Base-by-base conservation (phyloP, 2,797 vertebrate genomes). In the Sebastes melanostomus region DNA sequence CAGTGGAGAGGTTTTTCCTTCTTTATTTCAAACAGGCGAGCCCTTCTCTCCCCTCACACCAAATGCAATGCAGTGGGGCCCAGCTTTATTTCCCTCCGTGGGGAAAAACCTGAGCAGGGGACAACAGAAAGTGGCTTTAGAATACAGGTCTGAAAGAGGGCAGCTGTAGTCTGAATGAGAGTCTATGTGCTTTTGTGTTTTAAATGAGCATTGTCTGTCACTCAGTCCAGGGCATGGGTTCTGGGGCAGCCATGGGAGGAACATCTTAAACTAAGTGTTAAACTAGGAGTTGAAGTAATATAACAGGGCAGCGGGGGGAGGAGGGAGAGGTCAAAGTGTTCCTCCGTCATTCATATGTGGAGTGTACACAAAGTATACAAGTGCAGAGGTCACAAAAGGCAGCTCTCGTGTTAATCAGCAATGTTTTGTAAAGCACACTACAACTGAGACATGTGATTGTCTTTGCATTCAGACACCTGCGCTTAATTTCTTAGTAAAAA, bases 141-240 rank as follows among this genome's bases (percentile, higher is more conserved):
- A 98, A 96, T 85, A 71, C 88, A 80, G 80, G 91, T 95, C 93
- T 98, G 96, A 98, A 98, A 97, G 97, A 97, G 96, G 96, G 97
- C 97, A 98, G 97, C 97, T 99, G 97, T 96, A 97, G 95, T 94
- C 92, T 98, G 97, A 99, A 98, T 97, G 95, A 96, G 86, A 96
- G 95, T 97, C 97, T 95, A 94, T 96, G 94, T 96, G 96, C 97
- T 97, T 92, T 98, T 98, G 98, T 99, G 97, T 95, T 97, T 98
- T 98, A 98, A 98, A 98, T 98, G 97, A 97, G 95, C 95, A 96
- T 96, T 98, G 96, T 98, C 97, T 98, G 97, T 97, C 94, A 94
- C 95, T 96, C 96, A 90, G 96, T 95, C 93, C 38, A 38, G 77
- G 86, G 25, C 73, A 79, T 69, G 63, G 32, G 76, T 85, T 78